phyloP scores from a whole-genome alignment of 2,888 invertebrate genomes.

The Ectemnius continuus region DNA sequence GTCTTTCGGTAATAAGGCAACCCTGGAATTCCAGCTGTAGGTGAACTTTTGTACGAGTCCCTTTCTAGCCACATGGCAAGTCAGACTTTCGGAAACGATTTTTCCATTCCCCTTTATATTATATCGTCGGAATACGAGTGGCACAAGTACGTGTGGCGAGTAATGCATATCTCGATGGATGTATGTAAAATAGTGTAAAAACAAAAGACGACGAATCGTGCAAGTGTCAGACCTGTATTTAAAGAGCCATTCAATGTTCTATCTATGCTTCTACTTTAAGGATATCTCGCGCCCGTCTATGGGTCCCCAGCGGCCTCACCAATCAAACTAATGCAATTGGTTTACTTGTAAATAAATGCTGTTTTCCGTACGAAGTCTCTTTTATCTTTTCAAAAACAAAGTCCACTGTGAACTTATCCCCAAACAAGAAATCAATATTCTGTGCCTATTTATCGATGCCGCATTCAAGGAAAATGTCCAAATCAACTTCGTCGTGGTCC shows the following conservation, averaged over 20 bases:
- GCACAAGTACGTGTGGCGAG: slow-evolving; percentile 32
- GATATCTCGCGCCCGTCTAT: neutral
- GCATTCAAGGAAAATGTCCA: no score
- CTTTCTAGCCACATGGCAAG: neutral
- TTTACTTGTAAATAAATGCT: slow-evolving; percentile 54
- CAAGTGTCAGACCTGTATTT: slow-evolving; percentile 6
- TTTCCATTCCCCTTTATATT: neutral
- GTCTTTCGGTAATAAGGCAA: neutral
- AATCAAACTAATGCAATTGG: slow-evolving; percentile 33
- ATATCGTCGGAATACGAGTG: slow-evolving; percentile 7
- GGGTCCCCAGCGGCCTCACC: neutral
- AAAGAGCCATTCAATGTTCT: slow-evolving; percentile 17
- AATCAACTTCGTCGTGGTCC: no score
- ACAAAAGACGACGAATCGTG: neutral
- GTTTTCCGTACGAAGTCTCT: slow-evolving; percentile 39
- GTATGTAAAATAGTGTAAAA: slow-evolving; percentile 37
- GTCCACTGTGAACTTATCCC: no score
- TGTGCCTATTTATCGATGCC: no score
- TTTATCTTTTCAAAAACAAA: no score
- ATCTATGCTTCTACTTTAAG: slow-evolving; percentile 21
- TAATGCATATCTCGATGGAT: slow-evolving; percentile 35
- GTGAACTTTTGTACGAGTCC: neutral
- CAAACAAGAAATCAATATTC: no score
- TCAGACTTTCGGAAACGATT: slow-evolving; percentile 6
- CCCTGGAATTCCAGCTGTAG: neutral